Evolutionary conservation across 2,888 invertebrate species (phyloP).

Genomic region (Melanophora roralis): DNA sequence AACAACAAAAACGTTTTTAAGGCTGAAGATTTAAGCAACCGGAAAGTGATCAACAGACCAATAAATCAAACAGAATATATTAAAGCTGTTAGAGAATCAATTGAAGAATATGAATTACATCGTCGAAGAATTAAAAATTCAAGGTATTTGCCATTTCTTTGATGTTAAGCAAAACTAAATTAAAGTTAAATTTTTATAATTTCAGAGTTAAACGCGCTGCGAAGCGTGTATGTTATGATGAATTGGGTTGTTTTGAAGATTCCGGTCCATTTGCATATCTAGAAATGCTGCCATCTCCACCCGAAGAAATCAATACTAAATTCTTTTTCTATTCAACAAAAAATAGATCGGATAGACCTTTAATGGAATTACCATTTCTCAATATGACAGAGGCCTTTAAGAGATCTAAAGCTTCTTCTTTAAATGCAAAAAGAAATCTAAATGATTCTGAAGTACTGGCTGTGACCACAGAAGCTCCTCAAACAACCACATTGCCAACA

Average conservation of each 20-base stretch:
- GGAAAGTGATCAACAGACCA: slow-evolving; percentile 47
- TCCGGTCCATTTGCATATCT: slow-evolving; percentile 93
- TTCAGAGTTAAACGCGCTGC: slow-evolving; percentile 85
- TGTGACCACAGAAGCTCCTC: slow-evolving; percentile 69
- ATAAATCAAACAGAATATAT: slow-evolving; percentile 67
- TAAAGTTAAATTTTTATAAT: not conserved
- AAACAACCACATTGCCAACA: slow-evolving; percentile 59
- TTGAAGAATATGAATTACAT: slow-evolving; percentile 66
- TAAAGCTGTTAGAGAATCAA: slow-evolving; percentile 68
- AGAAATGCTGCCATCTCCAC: slow-evolving; percentile 91
- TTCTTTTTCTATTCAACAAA: slow-evolving; percentile 86
- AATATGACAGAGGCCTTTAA: slow-evolving; percentile 84
- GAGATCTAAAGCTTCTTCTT: slow-evolving; percentile 62
- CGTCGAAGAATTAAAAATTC: slow-evolving; percentile 61
- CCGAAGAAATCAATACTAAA: slow-evolving; percentile 91
- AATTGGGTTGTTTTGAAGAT: slow-evolving; percentile 94
- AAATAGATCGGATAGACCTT: slow-evolving; percentile 82
- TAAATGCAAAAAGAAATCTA: slow-evolving; percentile 56
- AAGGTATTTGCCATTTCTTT: slow-evolving; percentile 44
- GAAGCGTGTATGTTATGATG: slow-evolving; percentile 90
- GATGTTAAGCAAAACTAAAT: not conserved
- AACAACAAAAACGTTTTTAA: not conserved
- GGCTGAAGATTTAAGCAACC: slow-evolving; percentile 37
- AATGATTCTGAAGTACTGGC: slow-evolving; percentile 58
- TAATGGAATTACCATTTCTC: slow-evolving; percentile 84